Conservation (phyloP, 2,113 vertebrate genomes). For the Eleginops maclovinus region DNA sequence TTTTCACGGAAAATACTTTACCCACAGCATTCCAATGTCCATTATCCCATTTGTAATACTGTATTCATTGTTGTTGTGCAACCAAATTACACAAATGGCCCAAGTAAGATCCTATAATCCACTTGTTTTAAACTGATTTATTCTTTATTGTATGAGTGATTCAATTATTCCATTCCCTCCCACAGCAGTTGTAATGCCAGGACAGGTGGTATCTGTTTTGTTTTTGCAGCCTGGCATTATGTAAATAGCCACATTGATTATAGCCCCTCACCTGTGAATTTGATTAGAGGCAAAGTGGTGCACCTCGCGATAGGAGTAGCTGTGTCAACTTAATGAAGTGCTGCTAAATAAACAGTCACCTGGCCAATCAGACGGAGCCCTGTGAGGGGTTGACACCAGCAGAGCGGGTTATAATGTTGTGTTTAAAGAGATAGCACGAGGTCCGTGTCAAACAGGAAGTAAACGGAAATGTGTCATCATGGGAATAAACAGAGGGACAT, state of each 20-base stretch:
- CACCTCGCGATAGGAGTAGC: conserved; percentile 58
- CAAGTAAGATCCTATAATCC: too few relatives aligned
- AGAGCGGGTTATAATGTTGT: conserved; percentile 1
- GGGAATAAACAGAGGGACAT: not conserved
- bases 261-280: conserved; percentile 60
- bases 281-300: conserved; percentile 72
- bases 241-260: conserved; percentile 71
- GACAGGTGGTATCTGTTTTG: conserved; percentile 54
- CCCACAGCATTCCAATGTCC: not conserved
- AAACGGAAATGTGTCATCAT: not conserved
- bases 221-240: conserved; percentile 52
- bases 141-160: too few relatives aligned
- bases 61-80: too few relatives aligned
- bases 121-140: too few relatives aligned
- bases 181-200: not conserved
- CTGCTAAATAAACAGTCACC: conserved; percentile 68
- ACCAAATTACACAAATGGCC: too few relatives aligned
- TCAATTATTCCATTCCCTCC: not conserved
- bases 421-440: not conserved
- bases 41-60: too few relatives aligned
- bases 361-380: conserved; percentile 41
- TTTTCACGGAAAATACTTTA: conserved; percentile 26
- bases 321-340: conserved; percentile 69
- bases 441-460: conserved; percentile 14
- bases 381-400: conserved; percentile 34